These are phyloP conservation scores for Rallus limicola DNA, from an alignment of 2,113 vertebrate genomes.

Conservation along the genomic window DNA sequence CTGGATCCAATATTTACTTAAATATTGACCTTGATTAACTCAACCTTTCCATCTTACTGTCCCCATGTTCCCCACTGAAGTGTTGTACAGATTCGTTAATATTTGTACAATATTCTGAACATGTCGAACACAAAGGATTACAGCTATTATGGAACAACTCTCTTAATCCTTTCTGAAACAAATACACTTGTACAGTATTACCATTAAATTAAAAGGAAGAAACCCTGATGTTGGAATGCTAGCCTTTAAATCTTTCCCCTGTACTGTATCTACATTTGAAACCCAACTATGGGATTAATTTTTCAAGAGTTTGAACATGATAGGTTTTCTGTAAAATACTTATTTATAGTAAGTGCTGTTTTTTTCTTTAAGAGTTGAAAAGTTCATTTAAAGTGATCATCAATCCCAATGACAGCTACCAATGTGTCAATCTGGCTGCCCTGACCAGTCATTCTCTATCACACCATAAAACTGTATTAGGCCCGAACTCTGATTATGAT, in stretches of 20 bases:
- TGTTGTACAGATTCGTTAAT: slow-evolving; percentile 17
- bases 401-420: neutral
- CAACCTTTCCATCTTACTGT: slow-evolving; percentile 2
- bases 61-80: neutral
- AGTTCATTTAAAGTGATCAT: neutral
- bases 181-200: neutral
- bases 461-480: neutral
- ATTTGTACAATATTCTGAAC: slow-evolving; percentile 16
- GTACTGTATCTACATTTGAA: neutral
- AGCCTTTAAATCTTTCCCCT: neutral
- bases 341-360: neutral
- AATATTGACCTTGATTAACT: neutral
- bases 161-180: slow-evolving; percentile 32
- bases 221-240: neutral
- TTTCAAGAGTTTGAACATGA: neutral
- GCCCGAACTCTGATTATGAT: neutral
- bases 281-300: neutral
- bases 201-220: neutral
- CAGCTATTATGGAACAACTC: neutral
- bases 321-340: no score
- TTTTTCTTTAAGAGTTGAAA: neutral
- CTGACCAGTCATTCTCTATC: neutral
- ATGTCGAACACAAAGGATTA: slow-evolving; percentile 7
- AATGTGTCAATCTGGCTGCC: neutral
- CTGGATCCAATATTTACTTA: slow-evolving; percentile 25